Base-by-base conservation (phyloP, 2,888 invertebrate genomes). In the Cheilosia variabilis region DNA sequence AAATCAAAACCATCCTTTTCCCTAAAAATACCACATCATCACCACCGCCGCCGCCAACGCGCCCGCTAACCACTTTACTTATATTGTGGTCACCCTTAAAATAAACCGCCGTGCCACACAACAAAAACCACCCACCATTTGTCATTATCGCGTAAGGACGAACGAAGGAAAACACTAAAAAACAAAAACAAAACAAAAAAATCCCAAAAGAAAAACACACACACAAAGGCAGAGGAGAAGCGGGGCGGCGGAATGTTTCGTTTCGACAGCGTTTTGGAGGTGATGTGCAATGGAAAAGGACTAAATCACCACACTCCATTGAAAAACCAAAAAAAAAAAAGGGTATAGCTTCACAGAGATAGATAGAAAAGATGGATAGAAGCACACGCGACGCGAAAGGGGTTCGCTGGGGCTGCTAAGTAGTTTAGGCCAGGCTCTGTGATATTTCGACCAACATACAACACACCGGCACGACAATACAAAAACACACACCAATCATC, bases 71-170 rank as follows among this genome's bases (percentile, higher is more conserved):
- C 80, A 81, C 73, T 69, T 62, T 72, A 68, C 81, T 80, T 77
- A 86, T 77, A 86, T 81, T 81, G 86, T 81, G 86, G 86, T 81
- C 81, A 81, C 77, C 86, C 86, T 86, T 86, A 81, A 86, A 86
- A 81, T 81, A 86, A 86, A 86, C 72, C 77, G 57, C 71, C 58
- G 71, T 69, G 37, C 76, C 76, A 72, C 80, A 71, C 75, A 66
- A 43, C 69, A 52, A 82, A 31, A 65, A 27, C 71, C 80, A 86
- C 86, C 86, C 86, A 86, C 86, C 76, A 81, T 86, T 86, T 86
- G 81, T 86, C 86, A 86, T 86, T 86, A 86, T 81, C 86, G 86
- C 81, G 81, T 68, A 86, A 86, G 86, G 81, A 86, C 81, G 80
- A 76, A 79, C 31, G 65, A 52, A 65, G 72, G 52, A 81, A 60